phyloP scores from a whole-genome alignment of 2,888 invertebrate genomes.

The Drosophila testacea region DNA sequence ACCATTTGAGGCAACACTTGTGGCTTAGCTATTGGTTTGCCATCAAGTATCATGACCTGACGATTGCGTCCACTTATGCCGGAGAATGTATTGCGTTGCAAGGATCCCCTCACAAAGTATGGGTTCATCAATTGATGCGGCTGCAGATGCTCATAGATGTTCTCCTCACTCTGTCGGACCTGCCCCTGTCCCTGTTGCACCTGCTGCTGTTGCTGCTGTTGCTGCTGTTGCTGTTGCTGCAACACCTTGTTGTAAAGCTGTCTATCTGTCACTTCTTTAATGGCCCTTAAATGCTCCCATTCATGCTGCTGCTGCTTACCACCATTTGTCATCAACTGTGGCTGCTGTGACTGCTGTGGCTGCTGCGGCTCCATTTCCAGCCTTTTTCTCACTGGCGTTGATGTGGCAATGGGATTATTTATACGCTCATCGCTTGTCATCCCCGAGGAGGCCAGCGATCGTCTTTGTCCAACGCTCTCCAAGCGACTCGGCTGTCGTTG shows the following conservation, averaged over 20 bases:
- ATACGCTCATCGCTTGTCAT: conserved; percentile 26
- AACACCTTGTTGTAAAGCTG: conserved; percentile 82
- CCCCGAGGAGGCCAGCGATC: conserved; percentile 38
- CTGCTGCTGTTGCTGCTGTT: conserved; percentile 19
- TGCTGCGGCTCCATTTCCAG: conserved; percentile 11
- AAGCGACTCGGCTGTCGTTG: conserved; percentile 39
- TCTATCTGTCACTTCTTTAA: conserved; percentile 83
- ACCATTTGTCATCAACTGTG: neutral
- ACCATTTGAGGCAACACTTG: conserved; percentile 39
- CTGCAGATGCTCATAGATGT: conserved; percentile 81
- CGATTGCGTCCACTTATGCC: conserved; percentile 77
- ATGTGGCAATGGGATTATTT: conserved; percentile 49
- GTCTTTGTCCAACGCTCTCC: conserved; percentile 63
- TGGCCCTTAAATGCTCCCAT: conserved; percentile 83
- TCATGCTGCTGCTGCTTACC: conserved; percentile 46
- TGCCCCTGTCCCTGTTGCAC: conserved; percentile 1
- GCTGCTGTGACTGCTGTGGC: conserved; percentile 7
- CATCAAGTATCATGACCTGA: conserved; percentile 78
- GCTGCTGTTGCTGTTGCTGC: conserved; percentile 71
- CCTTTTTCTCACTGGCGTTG: conserved; percentile 52
- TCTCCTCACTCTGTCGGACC: conserved; percentile 69
- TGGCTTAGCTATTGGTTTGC: conserved; percentile 23
- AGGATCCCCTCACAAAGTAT: conserved; percentile 80
- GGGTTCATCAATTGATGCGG: conserved; percentile 28
- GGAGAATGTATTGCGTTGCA: conserved; percentile 83